Base-by-base conservation (phyloP, 2,113 vertebrate genomes). In the Centropus bengalensis region DNA sequence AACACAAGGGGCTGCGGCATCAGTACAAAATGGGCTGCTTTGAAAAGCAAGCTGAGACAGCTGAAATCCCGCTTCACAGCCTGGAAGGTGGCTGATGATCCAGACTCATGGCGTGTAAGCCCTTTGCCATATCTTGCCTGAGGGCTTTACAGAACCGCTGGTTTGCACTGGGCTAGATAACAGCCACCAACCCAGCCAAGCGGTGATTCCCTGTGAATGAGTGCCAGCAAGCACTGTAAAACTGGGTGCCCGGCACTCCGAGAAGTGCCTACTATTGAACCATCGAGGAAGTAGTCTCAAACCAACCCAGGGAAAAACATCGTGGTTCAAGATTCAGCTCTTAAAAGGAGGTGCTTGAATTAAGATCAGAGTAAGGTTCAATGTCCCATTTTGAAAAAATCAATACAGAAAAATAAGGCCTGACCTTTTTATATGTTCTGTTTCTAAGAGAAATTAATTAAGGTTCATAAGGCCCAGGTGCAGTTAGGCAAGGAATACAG, bases 51-150 rank as follows among this genome's bases (percentile, higher is more conserved):
- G 42, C 64, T 6, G 54, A 82, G 27, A 33, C 71, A 67, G 76
- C 59, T 88, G 75, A 82, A 86, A 83, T 33, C 21, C 45, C 10
- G 20, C 58, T 18, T n/a, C 9, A 1, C 79, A 69, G 79, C 63
- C 59, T 24, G 13, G 20, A 0, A 54, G 58, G 24, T 62, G 73
- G 11, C 38, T 21, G n/a, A 7, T 23, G 22, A 13, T 69, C 47
- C 59, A 33, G 63, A 32, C 49, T 82, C 33, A 45, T 26, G 51
- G 24, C 58, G 59, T 2, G 24, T 36, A 38, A 86, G 45, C 33
- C 70, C 47, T 15, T 32, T 3, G 0, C 55, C 0, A 0, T 22
- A 2, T 33, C 16, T 54, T 27, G 58, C 28, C 40, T 0, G 5
- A 59, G 71, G 63, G 32, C 70, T 89, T 73, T 10, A 21, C 67